Evolutionary conservation across 2,888 invertebrate species (phyloP), one percentile per base, ranked within the genome.

Genomic region (Pristionchus arcanus): DNA sequence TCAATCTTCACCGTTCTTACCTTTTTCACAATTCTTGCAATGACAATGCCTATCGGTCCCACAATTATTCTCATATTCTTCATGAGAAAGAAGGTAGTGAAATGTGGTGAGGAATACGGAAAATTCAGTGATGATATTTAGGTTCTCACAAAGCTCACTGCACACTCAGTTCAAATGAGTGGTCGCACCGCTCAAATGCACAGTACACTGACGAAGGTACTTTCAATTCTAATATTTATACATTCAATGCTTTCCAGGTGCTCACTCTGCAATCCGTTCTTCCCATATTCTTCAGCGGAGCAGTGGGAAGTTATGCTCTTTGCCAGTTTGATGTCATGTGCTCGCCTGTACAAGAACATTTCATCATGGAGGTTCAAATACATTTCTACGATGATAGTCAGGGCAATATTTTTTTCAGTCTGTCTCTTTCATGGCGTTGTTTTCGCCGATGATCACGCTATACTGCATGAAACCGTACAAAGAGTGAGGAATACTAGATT

Each of bases 381-480:
- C 71, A 2, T 37, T 37, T 19, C 15, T 0, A 11, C 34, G 11
- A 19, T 34, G 15, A 34, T 4, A 15, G 7, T 16, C 2, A 9
- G 25, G 9, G 16, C 11, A 11, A 37, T 3, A 25, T 2, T 25
- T 25, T 5, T 77, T 77, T 42, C n/a, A 81, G 81, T 81, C 81
- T 0, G n/a, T 81, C 2, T 42, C 81, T 5, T n/a, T 81, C 28
- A 81, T 81, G 53, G 28, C 81, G 2, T 53, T 81, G 13, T 15
- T 81, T 1, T 25, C 81, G 3, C 81, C 81, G 15, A n/a, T 53
- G 28, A 81, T 81, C 49, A 81, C 81, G 1, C 4, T 81, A 25
- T 81, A 81, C 49, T 81, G 81, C 49, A 53, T 81, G 81, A 53
- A 81, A 21, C 81, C 74, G 34, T 74, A 74, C 74, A 74, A 74